Conservation (phyloP, 2,888 invertebrate genomes). For the Galerucella calmariensis region DNA sequence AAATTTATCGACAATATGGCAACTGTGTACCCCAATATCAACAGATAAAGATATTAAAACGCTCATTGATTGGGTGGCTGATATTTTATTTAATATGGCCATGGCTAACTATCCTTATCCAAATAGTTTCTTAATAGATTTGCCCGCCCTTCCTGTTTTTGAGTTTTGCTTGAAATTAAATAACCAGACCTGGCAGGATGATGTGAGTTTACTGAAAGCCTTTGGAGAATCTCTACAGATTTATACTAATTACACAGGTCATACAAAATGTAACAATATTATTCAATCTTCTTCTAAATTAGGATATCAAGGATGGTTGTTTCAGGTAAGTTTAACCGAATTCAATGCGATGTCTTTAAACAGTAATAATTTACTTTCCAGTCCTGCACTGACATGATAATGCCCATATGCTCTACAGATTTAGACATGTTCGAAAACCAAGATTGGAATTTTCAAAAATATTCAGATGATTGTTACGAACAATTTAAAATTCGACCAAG, state of each 20-base stretch:
- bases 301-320: conserved; percentile 81
- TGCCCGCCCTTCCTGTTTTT: conserved; percentile 88
- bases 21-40: conserved; percentile 78
- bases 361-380: conserved; percentile 59
- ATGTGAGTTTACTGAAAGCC: conserved; percentile 68
- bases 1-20: conserved; percentile 78
- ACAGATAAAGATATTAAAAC: conserved; percentile 67
- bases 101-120: conserved; percentile 97
- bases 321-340: conserved; percentile 71
- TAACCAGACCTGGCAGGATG: conserved; percentile 39
- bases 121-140: conserved; percentile 80
- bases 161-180: conserved; percentile 70
- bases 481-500: conserved; percentile 74
- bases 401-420: conserved; percentile 85
- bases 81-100: conserved; percentile 83
- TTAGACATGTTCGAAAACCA: conserved; percentile 86
- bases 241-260: conserved; percentile 86
- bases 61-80: conserved; percentile 77
- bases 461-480: conserved; percentile 74
- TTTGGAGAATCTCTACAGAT: conserved; percentile 78
- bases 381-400: conserved; percentile 96
- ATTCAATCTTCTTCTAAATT: conserved; percentile 69
- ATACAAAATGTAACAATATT: conserved; percentile 75
- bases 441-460: conserved; percentile 78
- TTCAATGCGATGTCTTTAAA: background rate